Percentiles rank a stretch among this genome's conserved stretches.
phyloP scores from a whole-genome alignment of 1,140 invertebrate genomes.

The Panulirus ornatus region DNA sequence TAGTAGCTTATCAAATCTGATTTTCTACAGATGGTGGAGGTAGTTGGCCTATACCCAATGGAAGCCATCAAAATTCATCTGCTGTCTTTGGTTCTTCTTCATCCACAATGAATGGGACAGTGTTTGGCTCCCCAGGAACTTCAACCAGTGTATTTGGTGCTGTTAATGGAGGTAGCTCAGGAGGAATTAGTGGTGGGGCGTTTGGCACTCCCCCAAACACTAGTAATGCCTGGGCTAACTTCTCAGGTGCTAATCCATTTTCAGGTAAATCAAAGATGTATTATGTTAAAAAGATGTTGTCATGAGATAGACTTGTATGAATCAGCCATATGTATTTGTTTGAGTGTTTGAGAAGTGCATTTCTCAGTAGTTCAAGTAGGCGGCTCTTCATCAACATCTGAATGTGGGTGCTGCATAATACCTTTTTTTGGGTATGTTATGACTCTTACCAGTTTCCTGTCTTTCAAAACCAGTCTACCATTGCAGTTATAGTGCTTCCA shows the following conservation, averaged over 20 bases:
- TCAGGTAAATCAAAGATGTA: constrained; percentile 40
- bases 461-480: no score
- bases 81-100: background rate
- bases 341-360: no score
- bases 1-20: no score
- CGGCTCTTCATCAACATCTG: no score
- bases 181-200: constrained; percentile 20
- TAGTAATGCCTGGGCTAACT: constrained; percentile 50
- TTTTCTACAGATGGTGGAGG: constrained; percentile 40
- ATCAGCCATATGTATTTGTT: no score
- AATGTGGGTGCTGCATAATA: no score
- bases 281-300: no score
- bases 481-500: no score
- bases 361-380: no score
- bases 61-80: constrained; percentile 37
- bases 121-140: constrained; percentile 38
- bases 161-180: constrained; percentile 45
- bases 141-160: constrained; percentile 16
- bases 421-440: no score
- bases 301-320: no score
- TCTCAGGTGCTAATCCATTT: constrained; percentile 60
- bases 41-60: constrained; percentile 56
- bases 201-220: constrained; percentile 55
- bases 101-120: constrained; percentile 14
- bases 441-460: no score